phyloP scores from a whole-genome alignment of 2,113 vertebrate species.

The Pogonocichla stellata region DNA sequence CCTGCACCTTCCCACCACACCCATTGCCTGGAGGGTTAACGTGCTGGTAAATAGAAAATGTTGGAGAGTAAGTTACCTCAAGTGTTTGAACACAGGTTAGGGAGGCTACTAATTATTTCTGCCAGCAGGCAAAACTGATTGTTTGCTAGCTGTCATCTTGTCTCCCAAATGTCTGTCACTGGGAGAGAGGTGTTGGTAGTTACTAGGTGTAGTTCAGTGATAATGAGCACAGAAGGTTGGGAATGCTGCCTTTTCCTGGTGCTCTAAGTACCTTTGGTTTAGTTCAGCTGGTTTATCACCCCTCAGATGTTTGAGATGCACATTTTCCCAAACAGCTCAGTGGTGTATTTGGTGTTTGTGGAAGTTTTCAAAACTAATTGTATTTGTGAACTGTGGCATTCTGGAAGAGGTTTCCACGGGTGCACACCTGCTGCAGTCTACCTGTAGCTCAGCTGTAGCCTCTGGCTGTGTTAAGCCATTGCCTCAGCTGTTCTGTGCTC shows the following conservation, averaged over 20 bases:
- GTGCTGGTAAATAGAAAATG: not conserved
- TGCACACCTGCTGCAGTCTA: not conserved
- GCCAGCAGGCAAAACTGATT: not conserved
- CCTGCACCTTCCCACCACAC: not conserved
- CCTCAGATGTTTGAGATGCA: not conserved
- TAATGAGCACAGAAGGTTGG: not conserved
- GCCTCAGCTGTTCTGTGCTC: not conserved
- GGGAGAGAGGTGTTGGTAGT: not conserved
- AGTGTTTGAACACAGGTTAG: not conserved
- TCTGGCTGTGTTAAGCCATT: not conserved
- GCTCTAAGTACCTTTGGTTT: not conserved
- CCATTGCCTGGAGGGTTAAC: not conserved
- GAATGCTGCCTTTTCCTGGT: not conserved
- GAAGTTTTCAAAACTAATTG: not conserved
- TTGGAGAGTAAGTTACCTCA: not conserved
- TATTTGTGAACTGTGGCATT: not conserved
- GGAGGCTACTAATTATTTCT: not conserved
- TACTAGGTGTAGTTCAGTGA: not conserved
- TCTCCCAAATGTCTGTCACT: not conserved
- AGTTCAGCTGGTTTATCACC: not conserved
- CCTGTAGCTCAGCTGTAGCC: not conserved
- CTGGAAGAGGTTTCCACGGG: not conserved
- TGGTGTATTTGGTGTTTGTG: not conserved
- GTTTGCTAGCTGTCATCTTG: not conserved
- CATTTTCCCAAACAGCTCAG: not conserved